These are phyloP conservation scores for Anodontia alba DNA, from an alignment of 2,888 invertebrate genomes.

Conservation along the genomic window DNA sequence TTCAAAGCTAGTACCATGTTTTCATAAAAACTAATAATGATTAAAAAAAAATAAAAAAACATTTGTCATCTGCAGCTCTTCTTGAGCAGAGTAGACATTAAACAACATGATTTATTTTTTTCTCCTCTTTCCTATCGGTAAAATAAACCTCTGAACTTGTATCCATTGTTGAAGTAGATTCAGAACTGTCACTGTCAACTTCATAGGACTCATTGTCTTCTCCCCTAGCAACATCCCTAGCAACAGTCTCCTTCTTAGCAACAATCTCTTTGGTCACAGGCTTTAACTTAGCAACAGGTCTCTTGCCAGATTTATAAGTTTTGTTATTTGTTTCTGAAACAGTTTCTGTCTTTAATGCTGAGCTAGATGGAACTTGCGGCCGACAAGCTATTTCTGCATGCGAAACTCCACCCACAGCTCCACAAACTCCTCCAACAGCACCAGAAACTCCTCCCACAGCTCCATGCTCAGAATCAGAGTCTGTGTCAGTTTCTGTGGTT, in stretches of 20 bases:
- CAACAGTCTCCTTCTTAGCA: not conserved
- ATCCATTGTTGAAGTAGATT: not conserved
- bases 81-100: not conserved
- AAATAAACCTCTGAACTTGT: conserved; percentile 22
- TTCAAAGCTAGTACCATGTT: no score
- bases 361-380: not conserved
- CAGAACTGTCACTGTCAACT: not conserved
- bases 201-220: conserved; percentile 2
- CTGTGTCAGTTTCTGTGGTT: conserved; percentile 40
- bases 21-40: no score
- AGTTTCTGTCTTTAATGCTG: conserved; percentile 17
- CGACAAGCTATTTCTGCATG: not conserved
- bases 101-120: conserved; percentile 39
- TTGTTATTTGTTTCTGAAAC: conserved; percentile 1
- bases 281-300: not conserved
- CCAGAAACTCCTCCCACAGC: not conserved
- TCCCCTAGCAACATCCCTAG: not conserved
- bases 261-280: not conserved
- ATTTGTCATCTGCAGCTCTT: no score
- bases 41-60: no score
- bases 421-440: conserved; percentile 46
- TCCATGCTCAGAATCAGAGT: conserved; percentile 48
- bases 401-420: not conserved
- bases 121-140: conserved; percentile 52
- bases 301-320: not conserved